Base-by-base conservation (phyloP, 2,888 invertebrate genomes). In the Meiosimyza decipiens region DNA sequence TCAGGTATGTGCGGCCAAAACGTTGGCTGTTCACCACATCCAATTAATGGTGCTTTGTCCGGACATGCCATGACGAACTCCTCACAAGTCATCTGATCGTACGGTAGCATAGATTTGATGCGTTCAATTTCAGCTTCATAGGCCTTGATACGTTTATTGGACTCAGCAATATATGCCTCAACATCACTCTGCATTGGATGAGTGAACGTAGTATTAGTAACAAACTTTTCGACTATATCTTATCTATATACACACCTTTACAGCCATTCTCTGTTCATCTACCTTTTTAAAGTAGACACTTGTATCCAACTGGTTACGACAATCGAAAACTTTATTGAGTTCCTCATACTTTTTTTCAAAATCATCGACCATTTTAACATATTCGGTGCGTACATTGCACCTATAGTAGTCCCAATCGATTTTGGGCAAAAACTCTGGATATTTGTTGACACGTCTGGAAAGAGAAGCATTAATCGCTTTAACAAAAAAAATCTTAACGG, bases 321-420 rank as follows among this genome's bases (percentile, higher is more conserved):
- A 75, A 11, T 76, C 75, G 49, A 81, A 83, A 1, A 80, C 18
- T 1, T 75, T 80, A 18, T 80, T 80, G 1, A 85, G 49, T 7
- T 81, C 80, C 18, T 82, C 79, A 78, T 95, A 97, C 78, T 93
- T 91, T 82, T 94, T 93, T 84, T 96, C 92, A 87, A 96, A 96
- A 64, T 90, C 91, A 51, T 94, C 94, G 0, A 96, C 96, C 91
- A 97, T 90, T 50, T 92, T 92, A 72, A 94, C 88, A 70, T 92
- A 87, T 0, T 93, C 90, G 22, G 95, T 88, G 1, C 89, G 87
- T 59, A 90, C 89, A 54, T 89, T 88, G 52, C 89, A 87, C 84
- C 93, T 94, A 88, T 97, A 97, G 69, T 87, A 85, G 0, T 90
- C 86, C 94, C 96, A 97, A 87, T 97, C 93, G 78, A 97, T 93